Conservation (phyloP, 2,113 vertebrate species). For the Ceratotherium simum region DNA sequence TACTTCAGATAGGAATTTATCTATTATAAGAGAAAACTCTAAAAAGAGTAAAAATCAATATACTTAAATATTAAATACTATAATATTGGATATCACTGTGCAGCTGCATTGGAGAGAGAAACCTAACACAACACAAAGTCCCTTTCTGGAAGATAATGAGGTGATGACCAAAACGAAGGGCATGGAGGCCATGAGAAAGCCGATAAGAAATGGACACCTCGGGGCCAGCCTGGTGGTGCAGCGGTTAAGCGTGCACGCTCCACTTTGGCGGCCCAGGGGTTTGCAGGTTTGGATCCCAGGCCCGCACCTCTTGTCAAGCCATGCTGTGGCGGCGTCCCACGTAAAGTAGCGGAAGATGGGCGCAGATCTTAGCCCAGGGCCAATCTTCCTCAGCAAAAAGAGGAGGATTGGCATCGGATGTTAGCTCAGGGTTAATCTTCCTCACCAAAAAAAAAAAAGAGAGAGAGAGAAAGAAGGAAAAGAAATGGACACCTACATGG, state of each 20-base stretch:
- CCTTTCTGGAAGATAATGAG: background rate
- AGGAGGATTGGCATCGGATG: too few species aligned
- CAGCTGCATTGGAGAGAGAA: background rate
- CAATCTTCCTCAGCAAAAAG: too few species aligned
- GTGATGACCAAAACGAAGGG: background rate
- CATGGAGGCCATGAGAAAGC: background rate
- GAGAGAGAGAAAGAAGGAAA: background rate
- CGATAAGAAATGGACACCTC: background rate
- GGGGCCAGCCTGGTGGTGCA: too few species aligned
- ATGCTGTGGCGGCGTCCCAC: too few species aligned
- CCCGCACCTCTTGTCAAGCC: too few species aligned
- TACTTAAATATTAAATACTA: slow-evolving; percentile 19
- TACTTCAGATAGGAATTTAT: background rate
- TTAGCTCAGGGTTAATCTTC: too few species aligned
- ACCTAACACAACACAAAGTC: background rate
- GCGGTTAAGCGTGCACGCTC: too few species aligned
- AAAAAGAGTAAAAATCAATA: background rate
- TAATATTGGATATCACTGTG: background rate
- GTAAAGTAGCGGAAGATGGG: too few species aligned
- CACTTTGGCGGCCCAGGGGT: too few species aligned
- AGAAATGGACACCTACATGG: background rate
- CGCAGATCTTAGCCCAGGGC: too few species aligned
- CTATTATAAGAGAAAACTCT: background rate
- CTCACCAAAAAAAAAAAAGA: too few species aligned
- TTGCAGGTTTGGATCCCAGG: too few species aligned